Evolutionary conservation across 2,113 vertebrate species (phyloP).

Genomic region (Microtus pennsylvanicus): DNA sequence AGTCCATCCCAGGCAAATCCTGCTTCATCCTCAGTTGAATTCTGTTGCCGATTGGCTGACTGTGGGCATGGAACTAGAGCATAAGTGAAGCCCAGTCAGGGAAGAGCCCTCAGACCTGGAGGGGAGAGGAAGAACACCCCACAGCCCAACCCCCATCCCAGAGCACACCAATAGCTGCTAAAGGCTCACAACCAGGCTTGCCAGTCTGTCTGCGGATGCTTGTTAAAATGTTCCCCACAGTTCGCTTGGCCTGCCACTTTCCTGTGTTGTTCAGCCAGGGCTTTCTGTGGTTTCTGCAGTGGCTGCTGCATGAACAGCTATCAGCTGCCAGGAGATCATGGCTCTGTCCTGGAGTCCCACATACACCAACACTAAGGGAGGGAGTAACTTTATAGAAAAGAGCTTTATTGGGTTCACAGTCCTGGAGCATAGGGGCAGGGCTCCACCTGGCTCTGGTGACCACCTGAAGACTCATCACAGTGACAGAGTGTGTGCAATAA

Average conservation of each 20-base stretch:
- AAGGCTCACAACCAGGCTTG: not conserved
- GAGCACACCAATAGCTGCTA: not conserved
- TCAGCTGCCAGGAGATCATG: not conserved
- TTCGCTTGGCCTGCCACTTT: not conserved
- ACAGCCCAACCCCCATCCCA: not conserved
- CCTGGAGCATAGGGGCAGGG: not conserved
- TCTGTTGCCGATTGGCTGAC: not conserved
- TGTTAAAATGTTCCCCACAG: not conserved
- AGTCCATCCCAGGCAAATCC: not conserved
- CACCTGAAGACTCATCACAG: not conserved
- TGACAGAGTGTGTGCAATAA: not conserved
- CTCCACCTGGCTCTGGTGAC: not conserved
- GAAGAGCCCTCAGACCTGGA: not conserved
- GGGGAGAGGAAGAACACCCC: not conserved
- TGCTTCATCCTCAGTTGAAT: not conserved
- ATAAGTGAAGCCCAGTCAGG: not conserved
- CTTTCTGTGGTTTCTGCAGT: not conserved
- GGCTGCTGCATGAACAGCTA: not conserved
- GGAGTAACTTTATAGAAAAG: not conserved
- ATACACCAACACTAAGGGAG: not conserved
- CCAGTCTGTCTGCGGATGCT: not conserved
- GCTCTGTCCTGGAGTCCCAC: not conserved
- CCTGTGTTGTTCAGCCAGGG: not conserved
- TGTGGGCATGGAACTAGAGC: not conserved
- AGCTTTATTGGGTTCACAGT: not conserved